Evolutionary conservation across 2,888 invertebrate species (phyloP), one percentile per base, ranked within the genome.

Genomic region (Parnassius apollo): DNA sequence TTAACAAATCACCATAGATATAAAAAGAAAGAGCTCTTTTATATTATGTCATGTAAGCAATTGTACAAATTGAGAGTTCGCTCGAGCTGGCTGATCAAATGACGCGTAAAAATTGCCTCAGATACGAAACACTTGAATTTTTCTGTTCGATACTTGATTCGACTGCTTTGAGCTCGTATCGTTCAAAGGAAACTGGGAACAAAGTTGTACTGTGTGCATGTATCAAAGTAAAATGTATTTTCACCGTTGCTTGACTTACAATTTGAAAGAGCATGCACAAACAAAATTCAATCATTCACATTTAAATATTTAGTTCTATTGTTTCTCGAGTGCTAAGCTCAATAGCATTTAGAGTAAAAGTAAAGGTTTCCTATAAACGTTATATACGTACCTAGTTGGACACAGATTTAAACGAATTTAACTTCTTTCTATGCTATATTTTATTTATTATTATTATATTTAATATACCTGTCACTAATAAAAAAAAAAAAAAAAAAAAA

Each of bases 121-220:
- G 79, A 80, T 81, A 77, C 76, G 74, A 68, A 67, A 69, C 73
- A n/a, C 57, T 73, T 77, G 82, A 83, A 73, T 83, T 80, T 82
- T 82, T 77, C 75, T 61, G 64, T 68, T 62, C 44, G 59, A 58
- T 77, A 80, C 75, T 75, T 67, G 77, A 77, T 75, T 74, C 76
- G 73, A 79, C 70, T 71, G 70, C 68, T 56, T 63, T 49, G 50
- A 50, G 46, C 13, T 58, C 48, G 45, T 51, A 53, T 52, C 52
- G 50, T 51, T 53, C 45, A 50, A 53, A 53, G 46, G 52, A 53
- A 13, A 12, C 62, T 7, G 49, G 45, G 18, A 49, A 53, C 45
- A 13, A 44, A 8, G 12, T 10, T 42, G 45, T 61, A 57, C 46
- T 46, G 22, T 57, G 51, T 42, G 35, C 4, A 35, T 35, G 7